Evolutionary conservation across 2,113 vertebrate genomes (phyloP).

Genomic region (Sapayoa aenigma): DNA sequence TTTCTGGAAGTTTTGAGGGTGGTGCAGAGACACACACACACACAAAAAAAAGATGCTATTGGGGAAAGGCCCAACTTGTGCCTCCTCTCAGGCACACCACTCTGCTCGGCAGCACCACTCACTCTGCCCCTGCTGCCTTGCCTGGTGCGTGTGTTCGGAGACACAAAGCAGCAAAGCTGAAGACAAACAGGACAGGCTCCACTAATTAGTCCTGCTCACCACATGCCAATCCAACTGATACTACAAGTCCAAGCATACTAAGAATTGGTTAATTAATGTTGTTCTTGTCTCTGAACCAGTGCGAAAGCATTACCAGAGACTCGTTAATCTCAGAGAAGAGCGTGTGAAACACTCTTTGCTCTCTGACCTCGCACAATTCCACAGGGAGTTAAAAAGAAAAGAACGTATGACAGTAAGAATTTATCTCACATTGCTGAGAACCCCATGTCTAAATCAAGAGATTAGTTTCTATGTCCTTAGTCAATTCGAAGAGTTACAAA

Average conservation of each 20-base stretch:
- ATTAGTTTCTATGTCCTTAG: not conserved
- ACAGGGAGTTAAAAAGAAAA: not conserved
- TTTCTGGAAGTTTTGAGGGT: not conserved
- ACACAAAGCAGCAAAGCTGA: not conserved
- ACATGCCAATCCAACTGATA: rapidly evolving
- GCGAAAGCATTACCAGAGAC: not conserved
- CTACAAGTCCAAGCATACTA: not conserved
- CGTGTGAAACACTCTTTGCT: not conserved
- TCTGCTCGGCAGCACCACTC: not conserved
- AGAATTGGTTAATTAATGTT: not conserved
- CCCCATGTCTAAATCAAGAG: not conserved
- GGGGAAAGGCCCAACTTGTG: not conserved
- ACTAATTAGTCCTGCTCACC: not conserved
- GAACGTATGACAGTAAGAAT: rapidly evolving
- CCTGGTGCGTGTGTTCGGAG: not conserved
- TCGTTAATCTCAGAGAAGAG: not conserved
- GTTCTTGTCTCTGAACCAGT: not conserved
- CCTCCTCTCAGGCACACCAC: not conserved
- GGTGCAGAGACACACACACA: not conserved
- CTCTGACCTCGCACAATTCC: not conserved
- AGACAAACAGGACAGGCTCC: not conserved
- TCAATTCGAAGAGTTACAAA: not conserved
- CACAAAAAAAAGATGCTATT: not conserved
- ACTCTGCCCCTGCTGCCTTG: rapidly evolving
- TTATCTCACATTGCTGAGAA: not conserved